These are phyloP conservation scores for Lophius piscatorius DNA, from an alignment of 2,113 vertebrate species.

Conservation along the genomic window DNA sequence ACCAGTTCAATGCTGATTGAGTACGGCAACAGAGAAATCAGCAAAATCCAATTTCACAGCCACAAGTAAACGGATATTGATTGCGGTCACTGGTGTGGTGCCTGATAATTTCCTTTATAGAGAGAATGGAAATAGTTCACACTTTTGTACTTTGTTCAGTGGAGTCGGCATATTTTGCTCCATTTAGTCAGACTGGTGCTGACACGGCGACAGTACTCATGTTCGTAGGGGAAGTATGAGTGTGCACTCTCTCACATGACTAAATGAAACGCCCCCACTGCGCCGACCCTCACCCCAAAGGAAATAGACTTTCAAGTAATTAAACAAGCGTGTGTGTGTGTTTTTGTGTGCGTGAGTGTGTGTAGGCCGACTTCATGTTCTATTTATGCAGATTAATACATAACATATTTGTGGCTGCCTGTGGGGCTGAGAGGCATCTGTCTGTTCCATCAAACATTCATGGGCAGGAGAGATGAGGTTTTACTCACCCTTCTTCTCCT, in stretches of 20 bases:
- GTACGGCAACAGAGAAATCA: no score
- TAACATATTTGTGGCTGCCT: constrained; percentile 79
- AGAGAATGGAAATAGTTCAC: constrained; percentile 3
- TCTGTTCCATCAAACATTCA: constrained; percentile 82
- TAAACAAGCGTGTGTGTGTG: constrained; percentile 75
- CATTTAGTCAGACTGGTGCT: background rate
- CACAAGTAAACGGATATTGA: constrained; percentile 67
- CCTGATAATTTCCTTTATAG: constrained; percentile 37
- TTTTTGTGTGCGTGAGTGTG: no score
- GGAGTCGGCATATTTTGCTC: no score
- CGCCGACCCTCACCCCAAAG: constrained; percentile 44
- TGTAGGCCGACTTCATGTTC: constrained; percentile 80
- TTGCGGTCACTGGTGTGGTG: constrained; percentile 58
- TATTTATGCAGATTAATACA: constrained; percentile 84
- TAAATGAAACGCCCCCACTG: constrained; percentile 37
- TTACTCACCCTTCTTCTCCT: constrained; percentile 57
- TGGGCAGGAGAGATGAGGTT: constrained; percentile 53
- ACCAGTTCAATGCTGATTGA: no score
- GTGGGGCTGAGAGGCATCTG: constrained; percentile 76
- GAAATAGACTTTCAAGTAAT: constrained; percentile 79
- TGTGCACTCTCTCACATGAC: no score
- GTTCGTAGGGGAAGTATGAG: background rate
- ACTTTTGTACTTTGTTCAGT: constrained; percentile 9
- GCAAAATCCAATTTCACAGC: no score
- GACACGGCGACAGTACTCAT: constrained; percentile 3